A percentile compares a stretch with the other conserved stretches of the same genome.
phyloP scores from a whole-genome alignment of 2,888 invertebrate genomes.

The Protophormia terraenovae region DNA sequence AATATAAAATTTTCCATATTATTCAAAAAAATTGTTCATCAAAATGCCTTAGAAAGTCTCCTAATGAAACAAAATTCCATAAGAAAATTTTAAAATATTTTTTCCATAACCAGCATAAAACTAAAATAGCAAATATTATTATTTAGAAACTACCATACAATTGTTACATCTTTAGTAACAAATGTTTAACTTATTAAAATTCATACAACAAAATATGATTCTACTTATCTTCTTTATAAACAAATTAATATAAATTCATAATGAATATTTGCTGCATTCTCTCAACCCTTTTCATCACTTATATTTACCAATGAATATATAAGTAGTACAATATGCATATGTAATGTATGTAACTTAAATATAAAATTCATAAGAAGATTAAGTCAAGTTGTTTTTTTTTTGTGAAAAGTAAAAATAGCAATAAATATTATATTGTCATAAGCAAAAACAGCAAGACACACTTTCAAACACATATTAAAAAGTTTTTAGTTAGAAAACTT shows the following conservation, averaged over 20 bases:
- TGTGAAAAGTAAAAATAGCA: constrained; percentile 40
- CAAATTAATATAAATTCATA: constrained; percentile 36
- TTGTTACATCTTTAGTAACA: no score
- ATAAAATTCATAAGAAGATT: constrained; percentile 57
- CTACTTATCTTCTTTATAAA: neutral
- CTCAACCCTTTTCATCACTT: neutral
- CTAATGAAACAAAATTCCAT: no score
- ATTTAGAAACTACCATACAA: no score
- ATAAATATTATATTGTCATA: constrained; percentile 51
- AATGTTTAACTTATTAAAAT: neutral
- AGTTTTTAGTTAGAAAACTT: constrained; percentile 14
- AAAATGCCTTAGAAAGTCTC: no score
- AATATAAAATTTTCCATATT: no score
- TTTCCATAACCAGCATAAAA: no score
- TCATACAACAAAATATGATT: neutral
- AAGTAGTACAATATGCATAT: constrained; percentile 14
- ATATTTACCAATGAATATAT: neutral
- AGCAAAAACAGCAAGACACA: neutral
- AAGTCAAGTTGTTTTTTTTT: constrained; percentile 57
- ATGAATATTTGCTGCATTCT: neutral
- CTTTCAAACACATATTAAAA: neutral
- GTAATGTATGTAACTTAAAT: constrained; percentile 31
- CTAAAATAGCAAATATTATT: no score
- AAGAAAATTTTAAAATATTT: no score
- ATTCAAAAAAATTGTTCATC: no score